These are phyloP conservation scores for Melanogrammus aeglefinus DNA, from an alignment of 2,797 vertebrate genomes.

Conservation along the genomic window DNA sequence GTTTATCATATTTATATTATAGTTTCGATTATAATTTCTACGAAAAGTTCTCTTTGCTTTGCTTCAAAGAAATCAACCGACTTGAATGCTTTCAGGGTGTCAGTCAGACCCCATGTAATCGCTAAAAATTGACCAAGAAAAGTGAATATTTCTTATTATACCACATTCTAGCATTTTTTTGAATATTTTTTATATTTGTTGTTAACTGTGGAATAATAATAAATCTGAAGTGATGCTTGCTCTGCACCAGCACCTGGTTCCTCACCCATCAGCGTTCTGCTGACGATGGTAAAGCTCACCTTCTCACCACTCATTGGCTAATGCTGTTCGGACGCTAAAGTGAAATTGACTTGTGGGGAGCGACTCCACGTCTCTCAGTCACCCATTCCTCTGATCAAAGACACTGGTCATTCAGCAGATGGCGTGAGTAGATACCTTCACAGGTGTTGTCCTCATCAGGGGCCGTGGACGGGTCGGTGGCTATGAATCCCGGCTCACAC, in stretches of 20 bases:
- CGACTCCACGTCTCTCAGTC: background rate
- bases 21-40: no score
- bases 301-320: background rate
- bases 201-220: background rate
- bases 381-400: background rate
- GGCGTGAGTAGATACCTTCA: slow-evolving; percentile 37
- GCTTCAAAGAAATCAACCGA: background rate
- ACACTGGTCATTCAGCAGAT: background rate
- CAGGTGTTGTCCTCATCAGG: slow-evolving; percentile 48
- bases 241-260: background rate
- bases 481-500: slow-evolving; percentile 36
- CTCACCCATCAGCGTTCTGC: background rate
- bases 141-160: background rate
- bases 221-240: background rate
- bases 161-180: background rate
- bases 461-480: background rate
- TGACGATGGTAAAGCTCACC: background rate
- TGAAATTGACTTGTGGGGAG: background rate
- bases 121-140: background rate
- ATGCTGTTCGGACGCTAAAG: background rate
- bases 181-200: background rate
- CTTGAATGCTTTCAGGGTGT: background rate
- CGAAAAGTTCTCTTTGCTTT: background rate
- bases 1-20: no score
- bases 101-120: no score